phyloP scores from a whole-genome alignment of 1,140 invertebrate genomes.

The Zaprionus ornatus region DNA sequence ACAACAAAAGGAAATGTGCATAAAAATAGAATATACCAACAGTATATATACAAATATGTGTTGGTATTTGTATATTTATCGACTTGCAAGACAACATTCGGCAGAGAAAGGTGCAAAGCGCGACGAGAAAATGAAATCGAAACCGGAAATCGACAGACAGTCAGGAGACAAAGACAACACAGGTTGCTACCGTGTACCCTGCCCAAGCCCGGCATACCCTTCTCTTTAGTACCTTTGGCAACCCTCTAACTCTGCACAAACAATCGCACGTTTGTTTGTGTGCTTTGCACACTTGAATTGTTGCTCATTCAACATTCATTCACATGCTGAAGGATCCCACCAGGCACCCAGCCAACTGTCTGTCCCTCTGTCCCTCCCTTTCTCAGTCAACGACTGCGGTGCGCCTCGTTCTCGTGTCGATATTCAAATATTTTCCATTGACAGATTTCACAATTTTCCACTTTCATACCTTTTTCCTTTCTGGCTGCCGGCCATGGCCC shows the following conservation, averaged over 20 bases:
- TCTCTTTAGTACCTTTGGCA: neutral
- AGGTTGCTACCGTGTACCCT: constrained; percentile 10
- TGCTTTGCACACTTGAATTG: constrained; percentile 61
- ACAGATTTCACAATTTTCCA: constrained; percentile 74
- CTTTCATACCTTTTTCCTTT: constrained; percentile 62
- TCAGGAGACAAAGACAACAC: constrained; percentile 22
- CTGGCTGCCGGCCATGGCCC: constrained; percentile 47
- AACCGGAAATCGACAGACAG: constrained; percentile 56
- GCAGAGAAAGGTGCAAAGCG: constrained; percentile 12
- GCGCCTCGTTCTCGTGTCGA: constrained; percentile 37
- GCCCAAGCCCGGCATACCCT: neutral
- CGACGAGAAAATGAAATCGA: constrained; percentile 61
- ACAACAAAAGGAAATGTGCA: constrained; percentile 41
- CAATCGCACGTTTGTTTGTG: constrained; percentile 28
- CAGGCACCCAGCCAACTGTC: constrained; percentile 13
- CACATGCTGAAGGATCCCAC: constrained; percentile 48
- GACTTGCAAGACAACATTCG: constrained; percentile 41
- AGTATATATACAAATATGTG: constrained; percentile 7
- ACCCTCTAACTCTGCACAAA: neutral
- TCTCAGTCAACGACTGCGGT: constrained; percentile 19
- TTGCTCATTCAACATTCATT: constrained; percentile 71
- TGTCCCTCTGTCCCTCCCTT: neutral
- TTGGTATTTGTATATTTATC: constrained; percentile 19
- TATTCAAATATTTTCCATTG: constrained; percentile 75
- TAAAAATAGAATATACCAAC: constrained; percentile 9